These are phyloP conservation scores for Cathartes aura DNA, from an alignment of 2,113 vertebrate species.

Conservation along the genomic window DNA sequence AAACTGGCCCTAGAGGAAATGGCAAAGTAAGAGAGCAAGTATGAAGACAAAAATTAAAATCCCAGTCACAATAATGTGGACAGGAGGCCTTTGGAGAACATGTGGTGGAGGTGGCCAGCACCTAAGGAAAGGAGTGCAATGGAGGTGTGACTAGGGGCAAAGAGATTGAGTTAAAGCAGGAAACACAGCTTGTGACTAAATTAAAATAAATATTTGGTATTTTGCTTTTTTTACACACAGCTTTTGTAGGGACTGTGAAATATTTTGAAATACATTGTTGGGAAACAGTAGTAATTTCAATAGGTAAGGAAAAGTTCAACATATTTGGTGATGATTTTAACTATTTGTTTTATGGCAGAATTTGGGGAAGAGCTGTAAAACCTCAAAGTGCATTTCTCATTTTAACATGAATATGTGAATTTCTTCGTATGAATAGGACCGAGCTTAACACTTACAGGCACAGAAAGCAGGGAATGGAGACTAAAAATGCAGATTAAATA, in stretches of 20 bases:
- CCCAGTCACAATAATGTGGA: neutral
- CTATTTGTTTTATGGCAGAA: neutral
- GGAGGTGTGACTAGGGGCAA: neutral
- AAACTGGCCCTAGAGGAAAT: neutral
- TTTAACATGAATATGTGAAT: neutral
- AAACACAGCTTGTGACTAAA: neutral
- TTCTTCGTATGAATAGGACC: neutral
- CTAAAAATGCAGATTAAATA: constrained; percentile 12
- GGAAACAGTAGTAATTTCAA: neutral
- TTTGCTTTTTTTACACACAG: neutral
- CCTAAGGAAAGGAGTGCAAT: neutral
- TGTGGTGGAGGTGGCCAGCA: neutral
- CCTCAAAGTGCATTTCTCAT: neutral
- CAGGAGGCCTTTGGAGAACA: neutral
- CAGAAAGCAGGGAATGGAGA: neutral
- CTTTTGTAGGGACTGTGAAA: neutral
- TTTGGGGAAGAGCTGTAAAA: neutral
- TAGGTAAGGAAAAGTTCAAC: neutral
- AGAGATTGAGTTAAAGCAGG: neutral
- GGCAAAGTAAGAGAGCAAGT: neutral
- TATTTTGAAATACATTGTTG: neutral
- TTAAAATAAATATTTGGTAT: neutral
- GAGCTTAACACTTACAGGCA: neutral
- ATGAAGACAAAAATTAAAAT: neutral
- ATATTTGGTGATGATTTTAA: neutral